Conservation (phyloP, 2,113 vertebrate species). For the Heteronetta atricapilla region DNA sequence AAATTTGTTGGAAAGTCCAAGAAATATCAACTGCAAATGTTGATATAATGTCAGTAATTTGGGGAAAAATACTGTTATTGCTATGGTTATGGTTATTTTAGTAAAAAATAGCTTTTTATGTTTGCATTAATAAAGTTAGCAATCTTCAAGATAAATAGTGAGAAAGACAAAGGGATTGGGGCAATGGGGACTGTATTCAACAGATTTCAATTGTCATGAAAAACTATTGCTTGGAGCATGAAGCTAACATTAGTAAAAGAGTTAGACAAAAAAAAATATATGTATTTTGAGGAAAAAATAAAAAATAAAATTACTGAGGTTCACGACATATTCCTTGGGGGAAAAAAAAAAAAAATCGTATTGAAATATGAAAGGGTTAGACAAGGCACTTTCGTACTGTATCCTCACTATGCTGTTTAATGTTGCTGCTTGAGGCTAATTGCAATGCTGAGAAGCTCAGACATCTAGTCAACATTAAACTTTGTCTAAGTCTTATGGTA, state of each 20-base stretch:
- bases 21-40: background rate
- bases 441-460: background rate
- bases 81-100: background rate
- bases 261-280: background rate
- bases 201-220: conserved; percentile 9
- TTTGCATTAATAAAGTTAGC: background rate
- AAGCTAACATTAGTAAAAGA: background rate
- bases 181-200: background rate
- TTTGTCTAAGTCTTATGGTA: conserved; percentile 28
- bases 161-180: background rate
- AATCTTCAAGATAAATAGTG: background rate
- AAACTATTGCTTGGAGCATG: background rate
- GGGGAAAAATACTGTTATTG: background rate
- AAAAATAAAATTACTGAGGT: background rate
- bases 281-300: background rate
- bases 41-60: background rate
- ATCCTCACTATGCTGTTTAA: background rate
- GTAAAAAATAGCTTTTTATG: background rate
- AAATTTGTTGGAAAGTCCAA: background rate
- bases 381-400: background rate
- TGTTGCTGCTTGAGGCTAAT: conserved; percentile 24
- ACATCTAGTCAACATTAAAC: conserved; percentile 18
- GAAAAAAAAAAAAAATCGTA: background rate
- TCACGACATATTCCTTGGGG: background rate
- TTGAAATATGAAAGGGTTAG: background rate